Conservation (phyloP, 2,113 vertebrate species). For the Antechinus flavipes region DNA sequence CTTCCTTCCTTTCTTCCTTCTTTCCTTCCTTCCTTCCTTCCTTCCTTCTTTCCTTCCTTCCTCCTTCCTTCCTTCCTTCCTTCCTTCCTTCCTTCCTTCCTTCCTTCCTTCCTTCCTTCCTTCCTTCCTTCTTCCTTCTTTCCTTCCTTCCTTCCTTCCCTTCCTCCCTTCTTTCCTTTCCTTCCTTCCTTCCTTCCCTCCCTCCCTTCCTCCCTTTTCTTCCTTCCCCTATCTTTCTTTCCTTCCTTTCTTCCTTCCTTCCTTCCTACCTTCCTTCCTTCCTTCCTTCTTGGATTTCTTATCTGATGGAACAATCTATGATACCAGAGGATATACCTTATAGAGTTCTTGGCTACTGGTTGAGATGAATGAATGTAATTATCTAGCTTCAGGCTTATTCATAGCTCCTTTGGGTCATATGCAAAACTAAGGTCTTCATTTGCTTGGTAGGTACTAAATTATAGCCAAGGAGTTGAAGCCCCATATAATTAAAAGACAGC, state of each 20-base stretch:
- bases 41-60: background rate
- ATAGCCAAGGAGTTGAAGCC: slow-evolving; percentile 16
- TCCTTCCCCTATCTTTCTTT: no score
- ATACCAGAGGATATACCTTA: background rate
- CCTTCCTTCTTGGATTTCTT: background rate
- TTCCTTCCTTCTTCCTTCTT: no score
- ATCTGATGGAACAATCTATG: background rate
- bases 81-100: no score
- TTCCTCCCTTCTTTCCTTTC: no score
- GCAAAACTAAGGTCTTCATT: slow-evolving; percentile 61
- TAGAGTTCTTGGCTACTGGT: slow-evolving; percentile 4
- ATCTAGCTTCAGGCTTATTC: background rate
- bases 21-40: no score
- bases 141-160: no score
- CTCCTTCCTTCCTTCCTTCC: background rate
- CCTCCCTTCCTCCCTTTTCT: no score
- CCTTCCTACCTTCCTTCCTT: background rate
- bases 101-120: no score
- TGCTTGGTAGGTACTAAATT: slow-evolving; percentile 71
- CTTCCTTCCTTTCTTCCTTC: background rate
- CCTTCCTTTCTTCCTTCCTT: no score
- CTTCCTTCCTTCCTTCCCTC: no score
- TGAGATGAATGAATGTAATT: slow-evolving; percentile 37
- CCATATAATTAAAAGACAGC: slow-evolving; percentile 61
- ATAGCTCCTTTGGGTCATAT: slow-evolving; percentile 42